Percentiles rank a stretch among this genome's conserved stretches.
phyloP scores from a whole-genome alignment of 2,888 invertebrate genomes.

The Hirtodrosophila duncani region DNA sequence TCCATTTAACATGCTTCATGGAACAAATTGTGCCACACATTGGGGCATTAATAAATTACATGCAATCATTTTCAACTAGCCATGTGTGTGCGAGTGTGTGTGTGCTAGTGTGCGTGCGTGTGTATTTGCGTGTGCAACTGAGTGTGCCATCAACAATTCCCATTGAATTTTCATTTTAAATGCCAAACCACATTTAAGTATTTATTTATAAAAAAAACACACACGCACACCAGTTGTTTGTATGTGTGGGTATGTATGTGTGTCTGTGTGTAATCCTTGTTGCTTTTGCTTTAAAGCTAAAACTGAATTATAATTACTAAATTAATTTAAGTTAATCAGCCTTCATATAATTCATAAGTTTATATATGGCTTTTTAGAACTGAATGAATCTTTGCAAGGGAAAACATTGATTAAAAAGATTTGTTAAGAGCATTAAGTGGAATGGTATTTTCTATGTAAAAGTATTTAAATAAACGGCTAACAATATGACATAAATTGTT shows the following conservation, averaged over 20 bases:
- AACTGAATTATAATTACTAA: constrained; percentile 49
- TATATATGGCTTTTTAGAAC: constrained; percentile 1
- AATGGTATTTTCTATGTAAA: too few species aligned
- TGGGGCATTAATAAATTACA: constrained; percentile 68
- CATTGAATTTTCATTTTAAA: constrained; percentile 44
- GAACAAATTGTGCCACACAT: constrained; percentile 50
- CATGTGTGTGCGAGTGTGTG: not conserved
- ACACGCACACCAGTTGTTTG: not conserved
- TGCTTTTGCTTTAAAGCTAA: constrained; percentile 10
- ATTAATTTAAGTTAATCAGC: constrained; percentile 45
- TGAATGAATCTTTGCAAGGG: too few species aligned
- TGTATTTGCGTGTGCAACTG: constrained; percentile 6
- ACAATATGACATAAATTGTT: too few species aligned
- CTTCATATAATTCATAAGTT: constrained; percentile 34
- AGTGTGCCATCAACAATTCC: constrained; percentile 49
- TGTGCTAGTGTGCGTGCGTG: constrained; percentile 1
- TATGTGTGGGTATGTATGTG: too few species aligned
- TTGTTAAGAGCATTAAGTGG: too few species aligned
- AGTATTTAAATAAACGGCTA: too few species aligned
- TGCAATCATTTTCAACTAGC: constrained; percentile 29
- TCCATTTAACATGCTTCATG: constrained; percentile 52
- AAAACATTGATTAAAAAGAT: too few species aligned
- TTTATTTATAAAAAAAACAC: not conserved
- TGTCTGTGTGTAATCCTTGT: constrained; percentile 7
- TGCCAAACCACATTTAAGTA: constrained; percentile 6